Evolutionary conservation across 1,140 invertebrate genomes (phyloP).

Genomic region (Armadillidium nasatum): DNA sequence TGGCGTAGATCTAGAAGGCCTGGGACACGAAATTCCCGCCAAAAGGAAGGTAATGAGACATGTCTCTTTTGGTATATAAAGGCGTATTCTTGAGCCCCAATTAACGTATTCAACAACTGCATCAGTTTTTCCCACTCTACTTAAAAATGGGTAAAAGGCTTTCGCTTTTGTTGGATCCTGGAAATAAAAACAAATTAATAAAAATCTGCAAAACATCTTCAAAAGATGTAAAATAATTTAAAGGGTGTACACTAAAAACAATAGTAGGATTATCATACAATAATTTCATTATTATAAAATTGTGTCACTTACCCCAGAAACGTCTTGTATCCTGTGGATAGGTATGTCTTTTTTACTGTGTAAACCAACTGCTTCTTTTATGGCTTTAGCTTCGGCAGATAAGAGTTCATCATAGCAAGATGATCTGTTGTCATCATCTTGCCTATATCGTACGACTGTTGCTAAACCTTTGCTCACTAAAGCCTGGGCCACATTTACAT

Average conservation of each 20-base stretch:
- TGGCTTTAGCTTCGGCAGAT: constrained; percentile 86
- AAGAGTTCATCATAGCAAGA: constrained; percentile 89
- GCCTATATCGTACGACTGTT: constrained; percentile 83
- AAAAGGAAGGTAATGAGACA: constrained; percentile 91
- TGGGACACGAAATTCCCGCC: constrained; percentile 81
- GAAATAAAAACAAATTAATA: background rate
- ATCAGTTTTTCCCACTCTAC: constrained; percentile 75
- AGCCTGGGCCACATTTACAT: constrained; percentile 88
- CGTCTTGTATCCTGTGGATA: constrained; percentile 77
- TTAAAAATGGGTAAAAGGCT: constrained; percentile 83
- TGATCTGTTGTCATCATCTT: constrained; percentile 93
- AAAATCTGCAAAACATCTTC: background rate
- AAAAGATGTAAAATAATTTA: no score
- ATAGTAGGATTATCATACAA: no score
- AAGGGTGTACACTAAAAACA: no score
- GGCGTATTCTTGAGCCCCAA: constrained; percentile 81
- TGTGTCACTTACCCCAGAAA: constrained; percentile 61
- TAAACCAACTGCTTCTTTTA: constrained; percentile 75
- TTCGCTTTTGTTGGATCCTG: constrained; percentile 58
- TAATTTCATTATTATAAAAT: no score
- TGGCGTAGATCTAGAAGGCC: constrained; percentile 67
- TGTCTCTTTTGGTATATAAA: constrained; percentile 92
- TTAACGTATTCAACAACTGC: constrained; percentile 93
- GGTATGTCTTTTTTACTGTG: constrained; percentile 81
- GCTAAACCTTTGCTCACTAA: constrained; percentile 87